Conservation (phyloP, 2,888 invertebrate species). For the Trypoxylon attenuatum region DNA sequence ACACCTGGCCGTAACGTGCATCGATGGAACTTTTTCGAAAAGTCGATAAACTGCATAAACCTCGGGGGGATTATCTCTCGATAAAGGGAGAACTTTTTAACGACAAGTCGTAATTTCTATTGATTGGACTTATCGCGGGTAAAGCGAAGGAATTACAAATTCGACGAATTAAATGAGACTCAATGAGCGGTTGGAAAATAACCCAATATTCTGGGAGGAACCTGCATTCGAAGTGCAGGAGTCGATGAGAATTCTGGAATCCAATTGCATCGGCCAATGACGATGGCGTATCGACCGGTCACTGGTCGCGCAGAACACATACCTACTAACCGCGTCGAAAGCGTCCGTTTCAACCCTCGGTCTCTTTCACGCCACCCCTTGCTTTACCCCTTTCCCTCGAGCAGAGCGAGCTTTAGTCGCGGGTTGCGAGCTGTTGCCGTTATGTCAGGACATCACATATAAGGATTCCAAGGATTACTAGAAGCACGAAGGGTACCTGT, state of each 20-base stretch:
- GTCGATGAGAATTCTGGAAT: conserved; percentile 41
- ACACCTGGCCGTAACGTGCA: no score
- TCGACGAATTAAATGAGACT: no score
- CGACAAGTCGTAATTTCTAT: no score
- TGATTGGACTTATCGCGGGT: no score
- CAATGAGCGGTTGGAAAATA: no score
- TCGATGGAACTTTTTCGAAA: no score
- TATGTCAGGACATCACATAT: conserved; percentile 49
- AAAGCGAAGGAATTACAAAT: no score
- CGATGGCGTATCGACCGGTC: conserved; percentile 48
- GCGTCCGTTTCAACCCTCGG: conserved; percentile 14
- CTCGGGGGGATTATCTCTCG: no score
- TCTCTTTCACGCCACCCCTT: not conserved
- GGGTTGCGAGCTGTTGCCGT: conserved; percentile 6
- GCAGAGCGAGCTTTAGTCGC: conserved; percentile 15
- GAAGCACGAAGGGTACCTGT: conserved; percentile 17
- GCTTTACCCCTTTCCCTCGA: not conserved
- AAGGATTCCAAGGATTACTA: conserved; percentile 57
- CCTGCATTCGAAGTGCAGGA: conserved; percentile 16
- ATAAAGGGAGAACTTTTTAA: no score
- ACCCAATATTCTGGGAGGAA: no score
- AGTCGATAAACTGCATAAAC: no score
- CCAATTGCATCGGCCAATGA: conserved; percentile 47
- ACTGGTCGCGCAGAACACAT: conserved; percentile 8
- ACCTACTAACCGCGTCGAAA: conserved; percentile 50